A percentile compares a stretch with the other conserved stretches of the same genome.
Evolutionary conservation across 2,888 invertebrate species (phyloP).

Genomic region (Pristionchus mayeri): DNA sequence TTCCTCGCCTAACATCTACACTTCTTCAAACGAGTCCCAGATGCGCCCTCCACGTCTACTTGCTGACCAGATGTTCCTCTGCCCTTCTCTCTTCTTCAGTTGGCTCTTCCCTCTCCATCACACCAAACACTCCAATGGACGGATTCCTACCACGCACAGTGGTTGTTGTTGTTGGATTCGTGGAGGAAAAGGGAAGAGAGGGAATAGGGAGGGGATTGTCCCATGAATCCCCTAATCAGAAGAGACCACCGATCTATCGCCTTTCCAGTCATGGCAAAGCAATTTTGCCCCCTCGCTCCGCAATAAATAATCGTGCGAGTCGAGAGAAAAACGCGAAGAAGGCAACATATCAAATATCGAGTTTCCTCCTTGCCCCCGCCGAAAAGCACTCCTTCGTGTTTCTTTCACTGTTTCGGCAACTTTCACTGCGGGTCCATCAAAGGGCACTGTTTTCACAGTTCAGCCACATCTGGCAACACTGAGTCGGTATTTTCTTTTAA

Average conservation of each 20-base stretch:
- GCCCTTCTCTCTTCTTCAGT: neutral
- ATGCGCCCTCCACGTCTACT: conserved; percentile 6
- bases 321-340: conserved; percentile 20
- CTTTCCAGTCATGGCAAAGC: neutral
- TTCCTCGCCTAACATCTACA: neutral
- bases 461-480: conserved; percentile 1
- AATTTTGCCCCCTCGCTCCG: conserved; percentile 12
- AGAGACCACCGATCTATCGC: conserved; percentile 2
- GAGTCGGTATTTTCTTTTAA: conserved; percentile 13
- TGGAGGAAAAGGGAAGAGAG: neutral
- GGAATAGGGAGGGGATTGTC: neutral
- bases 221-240: conserved; percentile 7
- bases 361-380: neutral
- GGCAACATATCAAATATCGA: conserved; percentile 38
- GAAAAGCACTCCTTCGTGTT: neutral
- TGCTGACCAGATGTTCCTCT: conserved; percentile 14
- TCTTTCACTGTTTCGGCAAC: conserved; percentile 17
- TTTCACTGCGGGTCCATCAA: neutral
- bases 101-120: neutral
- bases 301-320: conserved; percentile 41
- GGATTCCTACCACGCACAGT: conserved; percentile 28
- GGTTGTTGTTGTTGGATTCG: conserved; percentile 28
- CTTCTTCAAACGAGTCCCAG: conserved; percentile 20
- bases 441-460: neutral
- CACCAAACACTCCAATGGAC: conserved; percentile 36